Evolutionary conservation across 2,888 invertebrate species (phyloP).

Genomic region (Campoplex nolae): DNA sequence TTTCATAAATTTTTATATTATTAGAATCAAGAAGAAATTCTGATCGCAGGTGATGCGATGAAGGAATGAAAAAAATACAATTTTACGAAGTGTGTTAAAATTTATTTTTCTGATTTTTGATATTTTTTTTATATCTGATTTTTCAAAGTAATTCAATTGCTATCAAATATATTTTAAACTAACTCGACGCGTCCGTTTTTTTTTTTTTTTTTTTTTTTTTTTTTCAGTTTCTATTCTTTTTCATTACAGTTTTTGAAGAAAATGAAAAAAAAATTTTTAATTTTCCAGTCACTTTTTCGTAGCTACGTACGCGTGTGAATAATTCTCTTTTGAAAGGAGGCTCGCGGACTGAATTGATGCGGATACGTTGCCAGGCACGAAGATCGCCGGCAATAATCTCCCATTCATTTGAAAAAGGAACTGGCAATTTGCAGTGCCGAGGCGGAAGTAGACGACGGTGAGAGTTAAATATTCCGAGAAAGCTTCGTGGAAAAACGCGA

Average conservation of each 20-base stretch:
- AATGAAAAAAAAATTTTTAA: not conserved
- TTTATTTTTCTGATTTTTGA: not conserved
- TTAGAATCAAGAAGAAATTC: not conserved
- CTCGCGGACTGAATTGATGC: not conserved
- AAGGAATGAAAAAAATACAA: too few species aligned
- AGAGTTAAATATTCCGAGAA: constrained; percentile 49
- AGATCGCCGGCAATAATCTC: constrained; percentile 44
- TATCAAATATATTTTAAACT: too few species aligned
- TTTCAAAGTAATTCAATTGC: too few species aligned
- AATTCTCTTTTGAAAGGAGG: not conserved
- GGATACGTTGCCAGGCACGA: constrained; percentile 11
- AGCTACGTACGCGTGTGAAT: not conserved
- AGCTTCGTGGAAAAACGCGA: constrained; percentile 22
- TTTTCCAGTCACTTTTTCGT: not conserved
- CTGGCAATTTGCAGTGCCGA: constrained; percentile 58
- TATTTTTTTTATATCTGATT: too few species aligned
- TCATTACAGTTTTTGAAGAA: not conserved
- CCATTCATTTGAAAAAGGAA: constrained; percentile 61
- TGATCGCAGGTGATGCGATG: too few species aligned
- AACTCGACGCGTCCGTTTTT: too few species aligned
- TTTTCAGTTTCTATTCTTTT: not conserved
- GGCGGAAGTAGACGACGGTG: constrained; percentile 12
- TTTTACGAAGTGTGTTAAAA: not conserved
- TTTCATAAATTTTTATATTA: not conserved
- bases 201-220: too few species aligned